Evolutionary conservation across 2,113 vertebrate genomes (phyloP), one percentile per base, ranked within the genome.

Genomic region (Grus americana): DNA sequence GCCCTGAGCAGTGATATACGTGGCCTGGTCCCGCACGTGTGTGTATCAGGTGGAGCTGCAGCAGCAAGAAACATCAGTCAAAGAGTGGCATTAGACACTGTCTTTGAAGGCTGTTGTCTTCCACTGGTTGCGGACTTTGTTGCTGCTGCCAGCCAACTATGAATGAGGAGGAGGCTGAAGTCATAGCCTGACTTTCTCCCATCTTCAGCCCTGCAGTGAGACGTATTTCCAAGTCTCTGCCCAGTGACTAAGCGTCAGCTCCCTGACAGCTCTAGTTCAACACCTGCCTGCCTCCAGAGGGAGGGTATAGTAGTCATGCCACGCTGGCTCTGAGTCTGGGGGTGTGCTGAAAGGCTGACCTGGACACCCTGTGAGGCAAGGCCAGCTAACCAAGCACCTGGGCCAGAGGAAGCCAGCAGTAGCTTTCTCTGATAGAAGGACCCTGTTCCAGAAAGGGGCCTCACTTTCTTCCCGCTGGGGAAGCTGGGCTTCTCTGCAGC

Each of bases 221-320:
- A 83, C 32, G 10, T 73, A 22, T 83, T 93, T 86, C 54, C 8
- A 38, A 50, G 26, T 62, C 11, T 50, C 54, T 86, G 32, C 12
- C 27, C 20, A 71, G 23, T 89, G 42, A 66, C 47, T 65, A 79
- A 79, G 55, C 6, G 34, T 76, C 67, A 86, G 38, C 15, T 79
- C 40, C 67, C 23, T 83, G 27, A 42, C 5, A 73, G 58, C 22
- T 76, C 20, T 62, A 73, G 34, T 90, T 92, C 62, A 78, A n/a
- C 7, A 66, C 12, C 38, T 86, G 18, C 19, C 12, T 0, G 0
- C 10, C 12, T 65, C 38, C 13, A 36, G 52, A 86, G 22, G 10
- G 49, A 65, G 14, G 15, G 15, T 36, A 7, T 10, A 26, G 26
- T 52, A 38, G 32, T 86, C 16, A 46, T 90, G 27, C 13, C 63